Conservation (phyloP, 2,888 invertebrate species). For the Chamaedrilus cognettii region DNA sequence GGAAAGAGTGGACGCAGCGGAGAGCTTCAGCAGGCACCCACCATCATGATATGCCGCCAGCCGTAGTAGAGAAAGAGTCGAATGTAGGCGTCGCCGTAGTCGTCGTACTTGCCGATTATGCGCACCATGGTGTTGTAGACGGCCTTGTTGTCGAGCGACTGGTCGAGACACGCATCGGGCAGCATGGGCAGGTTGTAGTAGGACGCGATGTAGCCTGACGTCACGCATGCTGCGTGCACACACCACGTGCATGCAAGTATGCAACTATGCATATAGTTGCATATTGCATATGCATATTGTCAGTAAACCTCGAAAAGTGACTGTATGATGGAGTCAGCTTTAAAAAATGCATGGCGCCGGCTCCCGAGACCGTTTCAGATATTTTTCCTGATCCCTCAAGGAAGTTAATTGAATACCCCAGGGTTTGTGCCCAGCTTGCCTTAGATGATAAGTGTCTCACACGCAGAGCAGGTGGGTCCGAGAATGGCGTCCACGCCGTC, state of each 20-base stretch:
- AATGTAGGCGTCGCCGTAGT: background rate
- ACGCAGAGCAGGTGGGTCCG: background rate
- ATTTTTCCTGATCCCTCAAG: no score
- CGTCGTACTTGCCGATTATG: background rate
- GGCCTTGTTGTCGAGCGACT: background rate
- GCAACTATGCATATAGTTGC: no score
- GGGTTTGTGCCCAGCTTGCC: no score
- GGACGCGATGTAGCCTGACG: background rate
- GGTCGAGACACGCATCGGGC: conserved; percentile 1
- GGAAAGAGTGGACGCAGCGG: no score
- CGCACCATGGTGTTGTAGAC: conserved; percentile 6
- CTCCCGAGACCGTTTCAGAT: no score
- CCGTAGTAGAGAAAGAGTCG: background rate
- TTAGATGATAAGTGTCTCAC: background rate
- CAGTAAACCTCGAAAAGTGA: no score
- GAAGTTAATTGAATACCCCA: no score
- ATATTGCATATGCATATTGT: no score
- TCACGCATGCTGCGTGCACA: background rate
- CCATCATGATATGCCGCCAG: conserved; percentile 1
- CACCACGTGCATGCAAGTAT: no score
- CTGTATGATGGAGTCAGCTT: no score
- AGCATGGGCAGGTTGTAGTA: conserved; percentile 9
- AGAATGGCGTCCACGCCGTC: background rate
- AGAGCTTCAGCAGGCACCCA: background rate
- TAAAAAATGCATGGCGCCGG: no score